phyloP scores from a whole-genome alignment of 2,113 vertebrate genomes.

The Protobothrops mucrosquamatus region DNA sequence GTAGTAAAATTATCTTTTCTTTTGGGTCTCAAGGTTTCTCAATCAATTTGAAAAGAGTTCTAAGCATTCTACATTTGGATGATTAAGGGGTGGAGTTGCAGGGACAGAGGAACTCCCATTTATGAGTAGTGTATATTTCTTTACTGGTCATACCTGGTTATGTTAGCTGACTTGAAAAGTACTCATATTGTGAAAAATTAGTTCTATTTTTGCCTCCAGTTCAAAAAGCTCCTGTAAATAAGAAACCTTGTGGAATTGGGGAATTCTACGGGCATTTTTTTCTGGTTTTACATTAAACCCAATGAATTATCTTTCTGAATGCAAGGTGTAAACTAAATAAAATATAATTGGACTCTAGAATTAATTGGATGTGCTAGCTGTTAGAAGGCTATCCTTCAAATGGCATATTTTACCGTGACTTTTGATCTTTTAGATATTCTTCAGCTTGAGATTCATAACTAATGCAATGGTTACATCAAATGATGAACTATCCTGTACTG shows the following conservation, averaged over 20 bases:
- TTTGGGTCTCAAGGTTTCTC: neutral
- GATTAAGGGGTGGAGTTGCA: neutral
- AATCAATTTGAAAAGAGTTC: neutral
- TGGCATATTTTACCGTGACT: neutral
- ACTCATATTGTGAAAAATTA: neutral
- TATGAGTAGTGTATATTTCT: neutral
- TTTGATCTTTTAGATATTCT: conserved; percentile 10
- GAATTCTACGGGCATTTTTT: neutral
- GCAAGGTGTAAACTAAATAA: neutral
- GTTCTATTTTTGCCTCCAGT: neutral
- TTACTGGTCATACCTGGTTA: neutral
- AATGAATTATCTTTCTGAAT: neutral
- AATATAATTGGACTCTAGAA: neutral
- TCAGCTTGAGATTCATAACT: conserved; percentile 31
- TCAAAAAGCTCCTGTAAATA: neutral
- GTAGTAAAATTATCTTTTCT: neutral
- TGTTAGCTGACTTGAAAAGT: neutral
- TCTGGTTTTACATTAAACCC: neutral
- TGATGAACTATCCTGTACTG: neutral
- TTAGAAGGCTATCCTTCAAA: neutral
- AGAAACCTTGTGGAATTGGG: neutral
- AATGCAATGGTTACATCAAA: neutral
- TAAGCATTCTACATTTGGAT: neutral
- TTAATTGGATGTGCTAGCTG: neutral
- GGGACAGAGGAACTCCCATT: neutral